phyloP scores from a whole-genome alignment of 2,888 invertebrate species.

The Oscheius onirici region DNA sequence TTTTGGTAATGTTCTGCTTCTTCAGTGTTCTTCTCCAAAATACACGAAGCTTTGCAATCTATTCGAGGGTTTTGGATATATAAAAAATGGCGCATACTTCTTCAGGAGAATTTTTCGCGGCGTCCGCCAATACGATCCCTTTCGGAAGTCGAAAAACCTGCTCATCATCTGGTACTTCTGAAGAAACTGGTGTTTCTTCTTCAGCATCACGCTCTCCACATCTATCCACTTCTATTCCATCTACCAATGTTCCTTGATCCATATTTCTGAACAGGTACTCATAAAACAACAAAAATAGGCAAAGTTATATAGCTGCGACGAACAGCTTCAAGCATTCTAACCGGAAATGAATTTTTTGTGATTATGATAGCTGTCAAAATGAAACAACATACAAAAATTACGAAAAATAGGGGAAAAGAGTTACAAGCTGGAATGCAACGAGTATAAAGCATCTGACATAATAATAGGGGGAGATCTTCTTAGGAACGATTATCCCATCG shows the following conservation, averaged over 20 bases:
- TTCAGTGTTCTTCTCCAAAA: slow-evolving; percentile 58
- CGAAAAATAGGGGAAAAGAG: not conserved
- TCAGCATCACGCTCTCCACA: slow-evolving; percentile 41
- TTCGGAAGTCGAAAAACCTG: slow-evolving; percentile 44
- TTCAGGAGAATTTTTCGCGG: slow-evolving; percentile 39
- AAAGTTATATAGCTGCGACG: not conserved
- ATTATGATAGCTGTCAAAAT: not conserved
- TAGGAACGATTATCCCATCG: not conserved
- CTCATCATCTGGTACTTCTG: slow-evolving; percentile 14
- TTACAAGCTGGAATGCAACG: not conserved
- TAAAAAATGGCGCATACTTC: slow-evolving; percentile 1
- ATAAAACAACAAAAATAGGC: not conserved
- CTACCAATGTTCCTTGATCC: slow-evolving; percentile 39
- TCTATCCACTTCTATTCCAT: slow-evolving; percentile 44
- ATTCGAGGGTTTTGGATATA: not conserved
- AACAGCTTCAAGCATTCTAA: not conserved
- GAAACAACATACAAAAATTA: not conserved
- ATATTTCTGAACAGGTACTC: not conserved
- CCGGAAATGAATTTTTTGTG: not conserved
- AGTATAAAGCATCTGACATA: too few species aligned
- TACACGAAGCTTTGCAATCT: slow-evolving; percentile 38
- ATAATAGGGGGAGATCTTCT: not conserved
- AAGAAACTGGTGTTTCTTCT: slow-evolving; percentile 17
- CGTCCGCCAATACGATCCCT: slow-evolving; percentile 33
- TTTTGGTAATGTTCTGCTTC: slow-evolving; percentile 53